phyloP scores from a whole-genome alignment of 2,797 vertebrate species.

The Notoglanidium macrostoma region DNA sequence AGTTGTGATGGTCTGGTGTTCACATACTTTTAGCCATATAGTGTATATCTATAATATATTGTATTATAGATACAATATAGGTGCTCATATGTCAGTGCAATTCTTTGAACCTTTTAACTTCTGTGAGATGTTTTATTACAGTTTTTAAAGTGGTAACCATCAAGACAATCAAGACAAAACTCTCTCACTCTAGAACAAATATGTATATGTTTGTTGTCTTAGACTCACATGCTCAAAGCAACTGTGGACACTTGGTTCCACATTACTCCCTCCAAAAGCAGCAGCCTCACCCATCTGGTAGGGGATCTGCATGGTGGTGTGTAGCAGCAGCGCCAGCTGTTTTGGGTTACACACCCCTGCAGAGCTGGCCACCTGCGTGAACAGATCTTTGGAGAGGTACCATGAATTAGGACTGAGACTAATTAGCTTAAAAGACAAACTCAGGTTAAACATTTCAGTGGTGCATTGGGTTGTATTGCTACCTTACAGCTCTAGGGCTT shows the following conservation, averaged over 20 bases:
- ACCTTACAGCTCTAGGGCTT: background rate
- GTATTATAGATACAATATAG: background rate
- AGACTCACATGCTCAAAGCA: slow-evolving; percentile 81
- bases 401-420: slow-evolving; percentile 9
- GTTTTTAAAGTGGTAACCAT: background rate
- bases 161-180: background rate
- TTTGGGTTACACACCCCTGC: slow-evolving; percentile 80
- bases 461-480: background rate
- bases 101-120: background rate
- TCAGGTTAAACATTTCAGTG: background rate
- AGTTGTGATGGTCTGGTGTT: background rate
- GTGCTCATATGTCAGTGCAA: background rate
- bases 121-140: background rate
- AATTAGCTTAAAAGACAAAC: background rate
- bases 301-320: slow-evolving; percentile 83
- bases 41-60: background rate
- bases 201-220: background rate
- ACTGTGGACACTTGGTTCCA: slow-evolving; percentile 84
- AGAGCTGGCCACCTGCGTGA: slow-evolving; percentile 78
- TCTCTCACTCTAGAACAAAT: background rate
- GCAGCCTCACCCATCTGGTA: slow-evolving; percentile 84
- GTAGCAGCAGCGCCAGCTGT: slow-evolving; percentile 79
- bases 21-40: background rate
- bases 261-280: slow-evolving; percentile 83
- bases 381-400: slow-evolving; percentile 73